Percentiles rank a stretch among this genome's conserved stretches.
Conservation (phyloP, 2,113 vertebrate genomes). For the Zosterops hypoxanthus region DNA sequence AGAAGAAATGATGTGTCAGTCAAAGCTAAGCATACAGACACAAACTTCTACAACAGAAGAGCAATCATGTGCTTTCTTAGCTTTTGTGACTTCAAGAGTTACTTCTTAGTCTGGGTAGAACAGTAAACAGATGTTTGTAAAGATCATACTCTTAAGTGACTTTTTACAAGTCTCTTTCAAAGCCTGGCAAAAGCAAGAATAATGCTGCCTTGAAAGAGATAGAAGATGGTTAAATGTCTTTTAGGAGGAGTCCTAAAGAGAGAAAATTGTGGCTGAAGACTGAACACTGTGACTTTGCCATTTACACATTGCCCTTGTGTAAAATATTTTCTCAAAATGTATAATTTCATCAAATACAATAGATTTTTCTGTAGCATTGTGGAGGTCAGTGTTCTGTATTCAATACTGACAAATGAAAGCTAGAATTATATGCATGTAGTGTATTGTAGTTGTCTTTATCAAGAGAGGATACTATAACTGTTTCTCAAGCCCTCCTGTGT, state of each 20-base stretch:
- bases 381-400: neutral
- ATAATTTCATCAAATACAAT: neutral
- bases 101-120: neutral
- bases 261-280: neutral
- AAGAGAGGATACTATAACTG: neutral
- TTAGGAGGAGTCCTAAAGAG: neutral
- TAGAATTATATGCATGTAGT: neutral
- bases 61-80: slow-evolving; percentile 24
- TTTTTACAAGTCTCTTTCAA: neutral
- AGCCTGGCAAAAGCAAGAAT: neutral
- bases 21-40: slow-evolving; percentile 68
- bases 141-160: neutral
- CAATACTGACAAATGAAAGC: neutral
- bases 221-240: neutral
- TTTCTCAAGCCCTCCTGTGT: neutral
- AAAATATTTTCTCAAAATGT: neutral
- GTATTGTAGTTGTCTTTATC: neutral
- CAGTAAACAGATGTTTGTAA: neutral
- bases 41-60: slow-evolving; percentile 49
- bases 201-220: neutral
- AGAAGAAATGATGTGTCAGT: slow-evolving; percentile 84
- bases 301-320: neutral
- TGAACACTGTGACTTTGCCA: neutral
- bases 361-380: neutral
- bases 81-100: slow-evolving; percentile 19